phyloP scores from a whole-genome alignment of 2,888 invertebrate genomes.

The Crematogaster levior region DNA sequence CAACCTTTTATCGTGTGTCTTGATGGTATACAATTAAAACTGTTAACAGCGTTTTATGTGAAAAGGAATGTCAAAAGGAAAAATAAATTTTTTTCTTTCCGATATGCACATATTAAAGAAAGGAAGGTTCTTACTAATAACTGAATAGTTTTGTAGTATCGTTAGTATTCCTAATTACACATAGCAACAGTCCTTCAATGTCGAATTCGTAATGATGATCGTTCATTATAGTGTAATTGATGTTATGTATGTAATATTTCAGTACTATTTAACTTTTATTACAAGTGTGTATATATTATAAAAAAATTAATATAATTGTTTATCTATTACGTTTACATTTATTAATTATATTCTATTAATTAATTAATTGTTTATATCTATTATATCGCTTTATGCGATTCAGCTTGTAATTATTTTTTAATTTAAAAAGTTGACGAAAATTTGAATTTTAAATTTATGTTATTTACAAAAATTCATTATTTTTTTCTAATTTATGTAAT shows the following conservation, averaged over 20 bases:
- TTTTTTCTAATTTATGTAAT: not conserved
- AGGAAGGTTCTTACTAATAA: not conserved
- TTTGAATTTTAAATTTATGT: not conserved
- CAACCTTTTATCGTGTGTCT: not conserved
- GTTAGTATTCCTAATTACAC: constrained; percentile 1
- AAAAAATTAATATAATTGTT: no score
- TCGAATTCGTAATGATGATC: not conserved
- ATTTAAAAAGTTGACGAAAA: not conserved
- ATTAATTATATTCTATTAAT: no score
- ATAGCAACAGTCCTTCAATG: not conserved
- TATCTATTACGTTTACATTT: no score
- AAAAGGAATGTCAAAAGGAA: not conserved
- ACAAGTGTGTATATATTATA: not conserved
- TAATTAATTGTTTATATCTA: not conserved
- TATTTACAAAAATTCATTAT: not conserved
- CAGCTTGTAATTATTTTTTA: not conserved
- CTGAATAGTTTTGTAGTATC: constrained; percentile 3
- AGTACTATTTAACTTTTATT: not conserved
- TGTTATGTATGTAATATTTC: not conserved
- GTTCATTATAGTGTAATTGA: not conserved
- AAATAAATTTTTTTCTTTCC: no score
- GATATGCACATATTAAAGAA: not conserved
- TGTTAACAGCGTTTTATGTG: not conserved
- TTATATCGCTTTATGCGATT: constrained; percentile 1
- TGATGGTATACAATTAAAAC: not conserved